Conservation (phyloP, 2,888 invertebrate genomes). For the Argynnis bischoffii region DNA sequence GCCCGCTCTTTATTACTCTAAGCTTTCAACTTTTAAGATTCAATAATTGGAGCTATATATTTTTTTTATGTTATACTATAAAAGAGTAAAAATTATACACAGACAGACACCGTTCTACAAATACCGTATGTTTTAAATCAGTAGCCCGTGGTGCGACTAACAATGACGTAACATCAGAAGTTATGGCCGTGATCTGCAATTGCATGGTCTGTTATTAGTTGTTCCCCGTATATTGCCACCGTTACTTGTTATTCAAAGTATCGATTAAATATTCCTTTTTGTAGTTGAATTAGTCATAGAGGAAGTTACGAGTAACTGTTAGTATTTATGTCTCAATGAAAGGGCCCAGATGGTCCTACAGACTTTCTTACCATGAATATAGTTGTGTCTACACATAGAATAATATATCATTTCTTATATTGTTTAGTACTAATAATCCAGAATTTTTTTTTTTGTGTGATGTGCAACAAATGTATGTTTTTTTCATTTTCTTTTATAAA, state of each 20-base stretch:
- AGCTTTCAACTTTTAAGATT: no score
- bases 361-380: neutral
- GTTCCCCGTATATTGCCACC: slow-evolving; percentile 33
- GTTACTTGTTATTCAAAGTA: slow-evolving; percentile 32
- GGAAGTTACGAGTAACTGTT: slow-evolving; percentile 16
- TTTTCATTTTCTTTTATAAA: no score
- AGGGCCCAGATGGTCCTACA: neutral
- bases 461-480: no score
- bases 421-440: no score
- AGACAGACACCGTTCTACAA: neutral
- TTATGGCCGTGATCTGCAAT: slow-evolving; percentile 34
- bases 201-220: slow-evolving; percentile 34
- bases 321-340: slow-evolving; percentile 3
- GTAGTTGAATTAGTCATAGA: slow-evolving; percentile 14
- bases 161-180: slow-evolving; percentile 27
- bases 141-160: slow-evolving; percentile 21
- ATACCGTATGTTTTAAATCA: neutral
- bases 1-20: neutral
- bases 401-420: no score
- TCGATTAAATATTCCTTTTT: slow-evolving; percentile 20
- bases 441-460: no score
- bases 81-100: neutral
- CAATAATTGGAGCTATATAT: neutral
- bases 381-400: neutral
- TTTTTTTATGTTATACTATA: neutral